These are phyloP conservation scores for Apeira syringaria DNA, from an alignment of 2,888 invertebrate genomes.

Conservation along the genomic window DNA sequence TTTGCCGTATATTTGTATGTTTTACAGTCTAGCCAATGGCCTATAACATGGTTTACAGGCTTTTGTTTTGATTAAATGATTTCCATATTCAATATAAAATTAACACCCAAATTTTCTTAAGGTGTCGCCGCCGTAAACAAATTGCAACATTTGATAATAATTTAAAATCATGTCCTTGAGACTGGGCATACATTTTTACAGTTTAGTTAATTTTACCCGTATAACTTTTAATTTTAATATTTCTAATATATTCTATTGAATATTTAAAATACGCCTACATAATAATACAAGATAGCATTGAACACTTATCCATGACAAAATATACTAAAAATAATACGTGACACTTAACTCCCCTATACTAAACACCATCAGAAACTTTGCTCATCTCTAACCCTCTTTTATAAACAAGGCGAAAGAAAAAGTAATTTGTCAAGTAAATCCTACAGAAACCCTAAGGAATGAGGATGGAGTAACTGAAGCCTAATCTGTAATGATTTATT, in stretches of 20 bases:
- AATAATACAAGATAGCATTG: neutral
- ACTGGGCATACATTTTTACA: no score
- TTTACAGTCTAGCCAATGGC: conserved; percentile 19
- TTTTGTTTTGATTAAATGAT: conserved; percentile 24
- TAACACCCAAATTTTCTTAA: no score
- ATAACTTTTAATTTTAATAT: no score
- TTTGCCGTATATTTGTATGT: conserved; percentile 15
- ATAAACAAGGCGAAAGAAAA: conserved; percentile 70
- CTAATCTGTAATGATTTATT: conserved; percentile 49
- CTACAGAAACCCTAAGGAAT: conserved; percentile 36
- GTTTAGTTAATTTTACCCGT: no score
- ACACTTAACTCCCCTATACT: conserved; percentile 17
- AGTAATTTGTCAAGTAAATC: conserved; percentile 81
- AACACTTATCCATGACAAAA: neutral
- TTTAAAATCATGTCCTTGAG: no score
- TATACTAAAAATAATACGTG: conserved; percentile 6
- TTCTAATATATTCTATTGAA: neutral
- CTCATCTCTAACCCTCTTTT: conserved; percentile 22
- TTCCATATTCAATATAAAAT: neutral
- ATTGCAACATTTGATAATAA: no score
- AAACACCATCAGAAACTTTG: conserved; percentile 10
- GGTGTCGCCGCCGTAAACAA: no score
- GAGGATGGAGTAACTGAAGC: conserved; percentile 27
- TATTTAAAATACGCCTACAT: conserved; percentile 4
- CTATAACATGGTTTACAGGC: conserved; percentile 18